Evolutionary conservation across 2,797 vertebrate species (phyloP).

Genomic region (Agapornis canus): DNA sequence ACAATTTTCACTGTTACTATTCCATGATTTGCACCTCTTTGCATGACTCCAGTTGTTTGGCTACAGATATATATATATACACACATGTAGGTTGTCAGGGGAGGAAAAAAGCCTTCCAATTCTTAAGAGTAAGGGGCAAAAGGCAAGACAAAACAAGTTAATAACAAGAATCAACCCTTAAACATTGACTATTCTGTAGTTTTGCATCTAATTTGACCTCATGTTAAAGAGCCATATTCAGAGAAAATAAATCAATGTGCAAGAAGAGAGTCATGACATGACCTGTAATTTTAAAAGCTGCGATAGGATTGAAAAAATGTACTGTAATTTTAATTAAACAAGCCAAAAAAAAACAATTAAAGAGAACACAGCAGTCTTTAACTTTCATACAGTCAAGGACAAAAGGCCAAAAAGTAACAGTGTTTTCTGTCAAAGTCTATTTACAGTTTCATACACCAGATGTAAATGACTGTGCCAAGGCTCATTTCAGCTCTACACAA

Average conservation of each 20-base stretch:
- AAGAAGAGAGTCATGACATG: fast-evolving
- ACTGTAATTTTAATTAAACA: neutral
- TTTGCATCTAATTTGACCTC: neutral
- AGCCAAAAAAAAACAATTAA: fast-evolving
- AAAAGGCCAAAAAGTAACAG: neutral
- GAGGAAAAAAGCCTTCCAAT: neutral
- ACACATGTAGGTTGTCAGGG: neutral
- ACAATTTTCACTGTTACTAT: neutral
- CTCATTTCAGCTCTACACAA: neutral
- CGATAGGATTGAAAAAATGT: neutral
- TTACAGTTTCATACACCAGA: neutral
- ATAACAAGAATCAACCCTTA: neutral
- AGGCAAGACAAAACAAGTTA: neutral
- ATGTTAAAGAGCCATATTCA: neutral
- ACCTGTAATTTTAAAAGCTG: neutral
- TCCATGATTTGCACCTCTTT: neutral
- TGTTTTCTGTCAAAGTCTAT: neutral
- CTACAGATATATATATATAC: too few relatives aligned
- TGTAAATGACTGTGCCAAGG: neutral
- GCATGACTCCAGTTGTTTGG: fast-evolving
- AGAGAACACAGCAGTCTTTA: neutral
- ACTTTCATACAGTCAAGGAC: neutral
- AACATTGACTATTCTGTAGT: neutral
- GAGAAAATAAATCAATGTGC: neutral
- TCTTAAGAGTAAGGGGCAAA: neutral